phyloP scores from a whole-genome alignment of 1,140 invertebrate genomes.

The Zaprionus africanus region DNA sequence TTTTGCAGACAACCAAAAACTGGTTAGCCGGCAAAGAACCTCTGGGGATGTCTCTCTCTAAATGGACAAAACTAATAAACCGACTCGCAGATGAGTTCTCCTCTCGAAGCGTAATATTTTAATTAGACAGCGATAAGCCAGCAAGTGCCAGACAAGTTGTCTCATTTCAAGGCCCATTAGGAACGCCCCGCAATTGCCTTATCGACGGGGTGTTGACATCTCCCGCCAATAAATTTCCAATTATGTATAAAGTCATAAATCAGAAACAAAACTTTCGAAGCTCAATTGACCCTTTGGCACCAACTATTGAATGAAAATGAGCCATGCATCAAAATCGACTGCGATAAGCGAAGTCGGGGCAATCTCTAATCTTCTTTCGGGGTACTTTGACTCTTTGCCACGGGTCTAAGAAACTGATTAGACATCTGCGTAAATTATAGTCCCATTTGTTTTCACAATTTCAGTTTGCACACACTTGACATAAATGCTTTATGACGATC shows the following conservation, averaged over 20 bases:
- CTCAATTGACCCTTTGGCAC: slow-evolving; percentile 64
- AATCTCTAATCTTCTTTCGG: slow-evolving; percentile 10
- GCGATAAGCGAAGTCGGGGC: slow-evolving; percentile 10
- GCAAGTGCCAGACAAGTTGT: slow-evolving; percentile 42
- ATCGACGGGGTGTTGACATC: slow-evolving; percentile 61
- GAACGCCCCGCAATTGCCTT: slow-evolving; percentile 12
- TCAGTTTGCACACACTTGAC: slow-evolving; percentile 5
- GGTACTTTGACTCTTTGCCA: slow-evolving; percentile 3
- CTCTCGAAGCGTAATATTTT: slow-evolving; percentile 29
- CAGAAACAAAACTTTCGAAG: slow-evolving; percentile 45
- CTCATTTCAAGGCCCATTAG: slow-evolving; percentile 60
- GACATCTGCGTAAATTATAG: slow-evolving; percentile 8
- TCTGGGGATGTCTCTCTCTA: neutral
- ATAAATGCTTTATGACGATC: neutral
- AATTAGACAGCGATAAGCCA: slow-evolving; percentile 54
- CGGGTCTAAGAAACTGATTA: slow-evolving; percentile 25
- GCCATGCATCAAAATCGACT: slow-evolving; percentile 25
- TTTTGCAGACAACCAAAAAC: slow-evolving; percentile 23
- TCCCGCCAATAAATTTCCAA: slow-evolving; percentile 68
- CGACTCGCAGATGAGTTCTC: neutral
- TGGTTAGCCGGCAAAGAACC: slow-evolving; percentile 19
- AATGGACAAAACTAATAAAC: slow-evolving; percentile 31
- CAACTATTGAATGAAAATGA: slow-evolving; percentile 30
- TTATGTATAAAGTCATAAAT: slow-evolving; percentile 68
- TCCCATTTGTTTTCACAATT: slow-evolving; percentile 9